These are phyloP conservation scores for Dryobotodes eremita DNA, from an alignment of 2,888 invertebrate genomes.

Conservation along the genomic window DNA sequence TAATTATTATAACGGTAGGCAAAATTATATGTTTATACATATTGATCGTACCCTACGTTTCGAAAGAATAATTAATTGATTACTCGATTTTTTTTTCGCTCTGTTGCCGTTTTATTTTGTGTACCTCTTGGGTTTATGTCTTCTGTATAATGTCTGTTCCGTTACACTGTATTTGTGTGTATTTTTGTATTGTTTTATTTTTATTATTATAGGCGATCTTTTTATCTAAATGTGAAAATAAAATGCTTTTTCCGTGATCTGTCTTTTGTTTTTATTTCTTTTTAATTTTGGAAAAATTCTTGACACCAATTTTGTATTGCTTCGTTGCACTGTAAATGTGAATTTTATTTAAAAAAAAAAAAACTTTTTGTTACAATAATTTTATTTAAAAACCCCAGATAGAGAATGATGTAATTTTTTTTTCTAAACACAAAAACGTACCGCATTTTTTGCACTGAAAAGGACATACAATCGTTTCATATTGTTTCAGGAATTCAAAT, in stretches of 20 bases:
- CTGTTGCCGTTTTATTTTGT: constrained; percentile 2
- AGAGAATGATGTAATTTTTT: no score
- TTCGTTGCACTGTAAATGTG: neutral
- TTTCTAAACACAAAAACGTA: neutral
- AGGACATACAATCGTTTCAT: constrained; percentile 10
- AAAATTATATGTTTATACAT: neutral
- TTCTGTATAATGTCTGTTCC: constrained; percentile 34
- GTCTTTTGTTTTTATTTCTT: constrained; percentile 62
- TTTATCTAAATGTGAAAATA: constrained; percentile 47
- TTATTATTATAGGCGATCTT: constrained; percentile 18
- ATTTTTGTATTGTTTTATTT: constrained; percentile 41
- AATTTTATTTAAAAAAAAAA: neutral
- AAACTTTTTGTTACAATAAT: neutral
- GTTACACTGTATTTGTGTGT: constrained; percentile 36
- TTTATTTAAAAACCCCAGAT: neutral
- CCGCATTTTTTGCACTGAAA: neutral
- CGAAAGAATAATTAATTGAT: no score
- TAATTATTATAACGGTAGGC: neutral
- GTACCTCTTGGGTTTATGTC: constrained; percentile 17
- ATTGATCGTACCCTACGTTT: no score
- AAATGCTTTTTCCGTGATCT: constrained; percentile 62
- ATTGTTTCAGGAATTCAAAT: constrained; percentile 92
- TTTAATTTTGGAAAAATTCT: constrained; percentile 6
- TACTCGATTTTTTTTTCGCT: neutral
- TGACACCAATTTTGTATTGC: neutral